phyloP scores from a whole-genome alignment of 2,888 invertebrate genomes.

The Leistus spinibarbis region DNA sequence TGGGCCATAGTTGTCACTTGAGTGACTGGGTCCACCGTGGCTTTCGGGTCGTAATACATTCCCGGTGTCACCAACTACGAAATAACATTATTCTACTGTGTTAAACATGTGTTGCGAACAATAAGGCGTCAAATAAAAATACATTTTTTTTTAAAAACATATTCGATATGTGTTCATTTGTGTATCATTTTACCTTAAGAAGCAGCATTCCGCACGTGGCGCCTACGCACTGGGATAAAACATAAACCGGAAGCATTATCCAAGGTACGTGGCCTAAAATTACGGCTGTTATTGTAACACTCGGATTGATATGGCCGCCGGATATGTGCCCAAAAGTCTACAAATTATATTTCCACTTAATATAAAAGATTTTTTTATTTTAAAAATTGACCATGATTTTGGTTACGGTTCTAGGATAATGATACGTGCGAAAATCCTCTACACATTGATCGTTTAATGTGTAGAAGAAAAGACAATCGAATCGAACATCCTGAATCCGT shows the following conservation, averaged over 20 bases:
- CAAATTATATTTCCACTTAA: too few species aligned
- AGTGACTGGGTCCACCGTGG: conserved; percentile 43
- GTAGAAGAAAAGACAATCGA: too few species aligned
- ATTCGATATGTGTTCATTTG: neutral
- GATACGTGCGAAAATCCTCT: too few species aligned
- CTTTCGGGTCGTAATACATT: conserved; percentile 44
- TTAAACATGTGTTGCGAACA: neutral
- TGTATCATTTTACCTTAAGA: conserved; percentile 56
- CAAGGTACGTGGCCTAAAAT: conserved; percentile 64
- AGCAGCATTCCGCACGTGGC: conserved; percentile 72
- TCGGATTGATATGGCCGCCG: conserved; percentile 79
- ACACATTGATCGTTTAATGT: too few species aligned
- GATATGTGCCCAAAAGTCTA: conserved; percentile 78
- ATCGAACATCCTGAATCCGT: too few species aligned
- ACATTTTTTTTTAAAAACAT: too few species aligned
- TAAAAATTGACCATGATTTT: too few species aligned
- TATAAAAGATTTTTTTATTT: too few species aligned
- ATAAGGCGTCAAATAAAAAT: too few species aligned
- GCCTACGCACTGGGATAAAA: conserved; percentile 70
- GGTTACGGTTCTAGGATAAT: too few species aligned
- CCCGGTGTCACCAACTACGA: conserved; percentile 57
- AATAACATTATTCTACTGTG: too few species aligned
- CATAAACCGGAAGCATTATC: conserved; percentile 63
- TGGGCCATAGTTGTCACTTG: conserved; percentile 47
- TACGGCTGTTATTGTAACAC: conserved; percentile 71